Base-by-base conservation (phyloP, 1,140 invertebrate species). In the Drosophila rhopaloa region DNA sequence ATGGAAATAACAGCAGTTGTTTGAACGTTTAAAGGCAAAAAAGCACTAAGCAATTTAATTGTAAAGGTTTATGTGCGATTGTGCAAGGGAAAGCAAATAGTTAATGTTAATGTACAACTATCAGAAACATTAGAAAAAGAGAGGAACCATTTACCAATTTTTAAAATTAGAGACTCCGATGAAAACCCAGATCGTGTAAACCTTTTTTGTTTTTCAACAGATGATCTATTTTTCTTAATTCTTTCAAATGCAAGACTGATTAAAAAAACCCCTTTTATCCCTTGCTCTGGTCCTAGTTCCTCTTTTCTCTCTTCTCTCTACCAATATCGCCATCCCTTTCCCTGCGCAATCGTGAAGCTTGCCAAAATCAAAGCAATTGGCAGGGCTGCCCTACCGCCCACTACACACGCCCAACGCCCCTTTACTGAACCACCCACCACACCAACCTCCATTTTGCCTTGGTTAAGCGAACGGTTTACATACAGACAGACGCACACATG, bases 311-410 rank as follows among this genome's bases (percentile, higher is more conserved):
- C 55, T 60, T 27, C 6, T 1, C n/a, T 10, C 10, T 37, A 10
- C 10, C 19, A 43, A n/a, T 63, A 24, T 59, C 27, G 55, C 54
- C 29, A 43, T 60, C 32, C 19, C 16, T 40, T 63, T 41, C 16
- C 37, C 54, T 62, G 60, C 60, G 60, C 55, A 60, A 63, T 61
- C 60, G 38, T 63, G 55, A 60, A 68, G 60, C 65, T 66, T 68
- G 60, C 46, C 65, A 66, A 65, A 68, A 68, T 68, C 65, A 68
- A 66, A 65, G 65, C 46, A 68, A 68, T 66, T 51, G 37, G 65
- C 60, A 66, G 46, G 46, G 44, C 27, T 35, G 0, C 24, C 19
- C 46, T 16, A 24, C 46, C 37, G 38, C 47, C 16, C 46, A 24
- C 38, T 4, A 24, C 24, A 24, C 24, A 32, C 59, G 37, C 35